Percentiles rank a stretch among this genome's conserved stretches.
phyloP scores from a whole-genome alignment of 2,888 invertebrate species.

The Agonopterix subpropinquella region DNA sequence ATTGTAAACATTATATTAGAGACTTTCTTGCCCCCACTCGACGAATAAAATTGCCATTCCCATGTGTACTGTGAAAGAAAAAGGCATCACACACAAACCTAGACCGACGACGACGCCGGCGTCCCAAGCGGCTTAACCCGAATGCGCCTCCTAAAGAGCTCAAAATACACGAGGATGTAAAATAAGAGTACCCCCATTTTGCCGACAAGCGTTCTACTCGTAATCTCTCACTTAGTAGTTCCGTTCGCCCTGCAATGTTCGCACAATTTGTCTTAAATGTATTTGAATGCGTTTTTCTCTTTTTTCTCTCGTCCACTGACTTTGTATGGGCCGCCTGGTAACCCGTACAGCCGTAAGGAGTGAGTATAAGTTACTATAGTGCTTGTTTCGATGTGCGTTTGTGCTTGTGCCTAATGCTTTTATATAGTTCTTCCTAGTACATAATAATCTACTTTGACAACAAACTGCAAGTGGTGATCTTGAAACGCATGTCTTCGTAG shows the following conservation, averaged over 20 bases:
- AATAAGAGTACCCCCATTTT: constrained; percentile 60
- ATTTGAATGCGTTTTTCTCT: constrained; percentile 77
- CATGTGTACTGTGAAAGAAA: constrained; percentile 49
- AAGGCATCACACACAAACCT: constrained; percentile 59
- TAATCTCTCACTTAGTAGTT: constrained; percentile 76
- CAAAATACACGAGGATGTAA: constrained; percentile 67
- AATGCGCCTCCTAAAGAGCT: constrained; percentile 65
- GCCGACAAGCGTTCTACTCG: constrained; percentile 73
- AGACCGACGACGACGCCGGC: constrained; percentile 38
- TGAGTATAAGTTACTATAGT: constrained; percentile 81
- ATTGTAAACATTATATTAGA: constrained; percentile 16
- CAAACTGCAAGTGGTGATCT: constrained; percentile 70
- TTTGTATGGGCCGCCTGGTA: constrained; percentile 82
- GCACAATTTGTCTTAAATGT: constrained; percentile 76
- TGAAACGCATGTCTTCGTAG: constrained; percentile 50
- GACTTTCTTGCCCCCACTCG: constrained; percentile 29
- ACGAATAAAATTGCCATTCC: constrained; percentile 37
- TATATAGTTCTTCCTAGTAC: constrained; percentile 66
- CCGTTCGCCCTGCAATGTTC: constrained; percentile 76
- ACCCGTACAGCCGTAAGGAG: constrained; percentile 80
- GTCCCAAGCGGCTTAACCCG: constrained; percentile 63
- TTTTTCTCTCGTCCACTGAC: constrained; percentile 79
- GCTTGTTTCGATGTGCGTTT: constrained; percentile 69
- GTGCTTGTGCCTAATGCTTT: constrained; percentile 72
- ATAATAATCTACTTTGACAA: constrained; percentile 37